A percentile compares a stretch with the other conserved stretches of the same genome.
Conservation (phyloP, 2,888 invertebrate genomes). For the Xestoiulus laeticollis region DNA sequence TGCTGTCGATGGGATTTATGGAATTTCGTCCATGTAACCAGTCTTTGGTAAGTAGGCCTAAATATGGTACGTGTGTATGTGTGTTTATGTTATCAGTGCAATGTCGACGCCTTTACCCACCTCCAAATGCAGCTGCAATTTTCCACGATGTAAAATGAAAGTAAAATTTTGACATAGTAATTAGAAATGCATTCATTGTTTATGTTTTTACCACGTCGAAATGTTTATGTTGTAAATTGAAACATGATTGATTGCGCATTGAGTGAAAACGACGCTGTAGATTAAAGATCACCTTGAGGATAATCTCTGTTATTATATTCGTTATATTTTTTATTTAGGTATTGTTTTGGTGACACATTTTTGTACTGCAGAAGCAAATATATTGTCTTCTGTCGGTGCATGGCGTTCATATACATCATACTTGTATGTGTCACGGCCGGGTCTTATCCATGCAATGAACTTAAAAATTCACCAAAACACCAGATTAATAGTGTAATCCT, state of each 20-base stretch:
- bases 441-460: too few relatives aligned
- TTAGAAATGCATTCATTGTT: not conserved
- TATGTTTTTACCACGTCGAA: not conserved
- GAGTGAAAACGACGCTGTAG: not conserved
- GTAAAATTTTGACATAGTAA: not conserved
- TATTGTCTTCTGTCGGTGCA: too few relatives aligned
- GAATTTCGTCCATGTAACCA: not conserved
- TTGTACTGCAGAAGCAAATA: too few relatives aligned
- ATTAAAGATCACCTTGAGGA: not conserved
- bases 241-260: not conserved
- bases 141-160: not conserved
- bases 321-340: too few relatives aligned
- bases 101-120: not conserved
- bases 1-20: not conserved
- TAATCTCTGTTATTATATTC: not conserved
- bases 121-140: not conserved
- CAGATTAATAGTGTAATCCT: too few relatives aligned
- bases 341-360: too few relatives aligned
- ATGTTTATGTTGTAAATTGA: not conserved
- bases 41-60: slow-evolving; percentile 33
- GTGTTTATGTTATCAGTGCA: not conserved
- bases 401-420: too few relatives aligned
- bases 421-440: too few relatives aligned
- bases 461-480: too few relatives aligned
- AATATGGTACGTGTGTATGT: not conserved